A percentile compares a stretch with the other conserved stretches of the same genome.
Evolutionary conservation across 2,113 vertebrate genomes (phyloP).

Genomic region (Scolopax mira): DNA sequence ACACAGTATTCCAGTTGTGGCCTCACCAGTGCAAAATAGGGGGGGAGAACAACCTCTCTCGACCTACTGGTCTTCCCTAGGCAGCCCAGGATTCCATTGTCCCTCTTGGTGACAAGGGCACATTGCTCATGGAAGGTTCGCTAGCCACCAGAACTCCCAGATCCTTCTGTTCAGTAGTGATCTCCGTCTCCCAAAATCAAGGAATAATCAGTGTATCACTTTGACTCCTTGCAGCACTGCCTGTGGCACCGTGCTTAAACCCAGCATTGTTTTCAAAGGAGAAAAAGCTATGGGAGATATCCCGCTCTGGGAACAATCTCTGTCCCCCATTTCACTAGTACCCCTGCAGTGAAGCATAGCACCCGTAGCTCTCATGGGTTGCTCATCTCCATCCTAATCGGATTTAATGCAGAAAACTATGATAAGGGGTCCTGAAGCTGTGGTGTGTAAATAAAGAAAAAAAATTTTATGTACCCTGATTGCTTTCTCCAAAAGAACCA

Average conservation of each 20-base stretch:
- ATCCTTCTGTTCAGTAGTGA: too few species aligned
- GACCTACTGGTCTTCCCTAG: too few species aligned
- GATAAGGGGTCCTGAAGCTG: not conserved
- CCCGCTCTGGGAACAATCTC: not conserved
- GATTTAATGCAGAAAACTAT: not conserved
- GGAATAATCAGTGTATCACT: not conserved
- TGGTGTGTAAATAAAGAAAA: not conserved
- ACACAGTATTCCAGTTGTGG: too few species aligned
- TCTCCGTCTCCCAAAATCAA: not conserved
- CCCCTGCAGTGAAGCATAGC: rapidly evolving
- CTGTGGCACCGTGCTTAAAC: not conserved
- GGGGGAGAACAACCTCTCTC: too few species aligned
- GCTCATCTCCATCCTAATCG: not conserved
- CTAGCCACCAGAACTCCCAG: too few species aligned
- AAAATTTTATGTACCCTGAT: rapidly evolving
- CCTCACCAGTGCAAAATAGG: too few species aligned
- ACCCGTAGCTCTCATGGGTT: not conserved
- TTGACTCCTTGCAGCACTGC: not conserved
- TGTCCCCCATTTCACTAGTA: not conserved
- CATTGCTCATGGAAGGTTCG: too few species aligned
- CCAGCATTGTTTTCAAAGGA: not conserved
- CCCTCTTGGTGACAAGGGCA: too few species aligned
- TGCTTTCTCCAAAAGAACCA: not conserved
- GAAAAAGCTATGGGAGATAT: not conserved
- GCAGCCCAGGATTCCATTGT: too few species aligned